Evolutionary conservation across 2,888 invertebrate species (phyloP), one percentile per base, ranked within the genome.

Genomic region (Ormyrus labotus): DNA sequence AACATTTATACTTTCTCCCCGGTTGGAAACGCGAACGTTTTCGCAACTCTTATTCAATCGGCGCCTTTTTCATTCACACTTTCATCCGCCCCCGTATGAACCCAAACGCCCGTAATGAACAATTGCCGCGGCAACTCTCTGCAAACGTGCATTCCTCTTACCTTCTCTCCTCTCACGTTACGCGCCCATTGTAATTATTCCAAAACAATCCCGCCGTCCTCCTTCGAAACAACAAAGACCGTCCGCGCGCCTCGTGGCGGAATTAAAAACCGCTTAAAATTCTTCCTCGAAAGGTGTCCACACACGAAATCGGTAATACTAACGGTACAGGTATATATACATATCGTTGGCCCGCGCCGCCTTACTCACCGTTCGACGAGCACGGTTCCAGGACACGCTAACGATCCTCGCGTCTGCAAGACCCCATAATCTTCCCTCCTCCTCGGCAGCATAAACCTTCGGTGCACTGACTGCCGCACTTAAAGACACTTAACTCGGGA

Each of bases 31-130:
- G 68, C 55, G 34, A 67, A n/a, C n/a, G 61, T 71, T 61, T 61
- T 71, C 71, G 57, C 67, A 71, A 76, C 61, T 61, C 75, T 80
- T 80, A 80, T 60, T 76, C 75, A 76, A 80, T 71, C 6, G 63
- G 8, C 65, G 34, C 11, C 57, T 65, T 67, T 55, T 70, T 70
- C 53, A 69, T 65, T 65, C 57, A 13, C 45, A 47, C 61, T 69
- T 78, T 61, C 50, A 58, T 68, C 67, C 50, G 51, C 58, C 13
- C 19, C 53, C 13, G 61, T 19, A 10, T 7, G 6, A 61, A 50
- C 9, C 9, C 10, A 6, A 65, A 47, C 55, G 34, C 34, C 19
- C 11, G 60, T 5, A 7, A 10, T 11, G 55, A 34, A 34, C 34
- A 34, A 68, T 45, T 57, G 8, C 34, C 58, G 11, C 19, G 34